phyloP scores from a whole-genome alignment of 1,140 invertebrate genomes.

The Drosophila equinoxialis region DNA sequence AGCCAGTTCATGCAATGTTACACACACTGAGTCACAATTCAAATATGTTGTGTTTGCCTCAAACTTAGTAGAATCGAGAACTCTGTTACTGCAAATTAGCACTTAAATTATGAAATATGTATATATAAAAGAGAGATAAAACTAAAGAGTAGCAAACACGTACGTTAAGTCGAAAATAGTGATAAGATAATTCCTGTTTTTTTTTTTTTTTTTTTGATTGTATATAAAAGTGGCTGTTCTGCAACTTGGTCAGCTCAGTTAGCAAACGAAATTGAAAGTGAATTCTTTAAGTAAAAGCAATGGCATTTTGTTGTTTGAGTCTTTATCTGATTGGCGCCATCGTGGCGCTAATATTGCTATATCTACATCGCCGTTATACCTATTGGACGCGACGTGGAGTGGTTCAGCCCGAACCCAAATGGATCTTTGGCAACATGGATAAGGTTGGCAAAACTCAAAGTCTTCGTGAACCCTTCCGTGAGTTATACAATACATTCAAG shows the following conservation, averaged over 20 bases:
- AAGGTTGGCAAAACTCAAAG: constrained; percentile 39
- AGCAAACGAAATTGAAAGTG: neutral
- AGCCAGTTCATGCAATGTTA: neutral
- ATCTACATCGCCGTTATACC: constrained; percentile 39
- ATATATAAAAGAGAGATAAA: neutral
- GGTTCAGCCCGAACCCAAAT: constrained; percentile 67
- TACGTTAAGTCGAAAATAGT: neutral
- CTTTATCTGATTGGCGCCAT: constrained; percentile 19
- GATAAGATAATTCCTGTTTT: constrained; percentile 1
- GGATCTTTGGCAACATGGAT: constrained; percentile 74
- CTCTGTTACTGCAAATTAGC: neutral
- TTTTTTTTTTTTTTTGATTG: neutral
- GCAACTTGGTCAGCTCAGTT: neutral
- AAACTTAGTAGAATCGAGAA: neutral
- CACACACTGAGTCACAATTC: neutral
- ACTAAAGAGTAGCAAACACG: neutral
- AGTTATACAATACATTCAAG: constrained; percentile 75
- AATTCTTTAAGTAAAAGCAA: neutral
- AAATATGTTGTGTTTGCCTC: neutral
- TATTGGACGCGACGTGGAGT: constrained; percentile 83
- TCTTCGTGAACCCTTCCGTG: constrained; percentile 44
- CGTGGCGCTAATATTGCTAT: constrained; percentile 11
- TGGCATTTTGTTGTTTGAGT: constrained; percentile 6
- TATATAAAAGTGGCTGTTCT: neutral
- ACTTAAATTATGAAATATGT: neutral